phyloP scores from a whole-genome alignment of 1,140 invertebrate species.

The Drosophila sproati region DNA sequence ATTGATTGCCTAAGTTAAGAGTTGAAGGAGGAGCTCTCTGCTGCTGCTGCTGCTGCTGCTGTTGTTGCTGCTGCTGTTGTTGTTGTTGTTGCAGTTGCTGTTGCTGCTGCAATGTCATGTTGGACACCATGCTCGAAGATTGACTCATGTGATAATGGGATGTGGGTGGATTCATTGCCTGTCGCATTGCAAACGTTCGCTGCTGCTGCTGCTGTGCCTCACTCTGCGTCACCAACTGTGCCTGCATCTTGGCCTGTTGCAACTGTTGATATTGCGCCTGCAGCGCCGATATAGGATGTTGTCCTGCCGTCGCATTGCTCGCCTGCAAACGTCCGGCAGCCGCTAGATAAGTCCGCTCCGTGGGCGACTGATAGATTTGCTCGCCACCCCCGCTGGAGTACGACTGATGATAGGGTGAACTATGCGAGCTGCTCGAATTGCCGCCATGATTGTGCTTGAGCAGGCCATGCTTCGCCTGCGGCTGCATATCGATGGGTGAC shows the following conservation, averaged over 20 bases:
- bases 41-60: constrained; percentile 52
- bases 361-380: constrained; percentile 80
- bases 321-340: constrained; percentile 84
- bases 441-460: constrained; percentile 61
- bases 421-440: constrained; percentile 77
- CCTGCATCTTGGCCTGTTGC: constrained; percentile 87
- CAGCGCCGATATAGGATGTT: constrained; percentile 85
- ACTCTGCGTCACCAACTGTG: constrained; percentile 87
- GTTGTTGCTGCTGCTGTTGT: constrained; percentile 64
- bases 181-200: constrained; percentile 87
- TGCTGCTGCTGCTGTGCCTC: constrained; percentile 87
- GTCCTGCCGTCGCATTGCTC: constrained; percentile 83
- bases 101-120: constrained; percentile 55
- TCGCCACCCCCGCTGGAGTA: constrained; percentile 71
- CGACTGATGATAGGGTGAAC: constrained; percentile 80
- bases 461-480: constrained; percentile 73
- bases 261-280: constrained; percentile 86
- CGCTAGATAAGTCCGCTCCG: constrained; percentile 83
- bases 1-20: constrained; percentile 75
- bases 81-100: constrained; percentile 63
- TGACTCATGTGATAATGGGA: constrained; percentile 81
- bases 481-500: constrained; percentile 80
- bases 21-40: constrained; percentile 77
- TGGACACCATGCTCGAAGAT: constrained; percentile 76
- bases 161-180: constrained; percentile 85